Evolutionary conservation across 2,888 invertebrate genomes (phyloP).

Genomic region (Trachelus troglodyta): DNA sequence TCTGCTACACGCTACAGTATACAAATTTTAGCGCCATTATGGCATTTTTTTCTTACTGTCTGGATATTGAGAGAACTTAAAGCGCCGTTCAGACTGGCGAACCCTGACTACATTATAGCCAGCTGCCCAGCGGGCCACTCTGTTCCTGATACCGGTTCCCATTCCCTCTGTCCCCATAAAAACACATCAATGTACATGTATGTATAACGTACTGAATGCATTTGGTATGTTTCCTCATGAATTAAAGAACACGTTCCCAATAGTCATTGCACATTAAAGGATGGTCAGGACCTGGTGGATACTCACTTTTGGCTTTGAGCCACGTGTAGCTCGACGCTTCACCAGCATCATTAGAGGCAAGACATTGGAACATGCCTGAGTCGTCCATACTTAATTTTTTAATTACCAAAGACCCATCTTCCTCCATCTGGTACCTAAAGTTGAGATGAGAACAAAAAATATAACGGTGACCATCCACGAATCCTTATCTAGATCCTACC

Average conservation of each 20-base stretch:
- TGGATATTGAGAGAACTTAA: conserved; percentile 65
- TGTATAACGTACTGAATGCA: not conserved
- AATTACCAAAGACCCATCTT: conserved; percentile 86
- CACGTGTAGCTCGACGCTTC: conserved; percentile 90
- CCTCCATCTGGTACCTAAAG: conserved; percentile 79
- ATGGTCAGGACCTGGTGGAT: conserved; percentile 13
- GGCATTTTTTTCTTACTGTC: conserved; percentile 57
- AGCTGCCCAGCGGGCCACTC: conserved; percentile 62
- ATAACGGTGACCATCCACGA: not conserved
- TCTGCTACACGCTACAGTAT: conserved; percentile 24
- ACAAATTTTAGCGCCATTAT: conserved; percentile 35
- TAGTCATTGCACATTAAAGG: not conserved
- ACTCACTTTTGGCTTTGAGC: conserved; percentile 96
- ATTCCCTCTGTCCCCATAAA: conserved; percentile 53
- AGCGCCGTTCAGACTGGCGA: conserved; percentile 64
- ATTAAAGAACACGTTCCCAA: not conserved
- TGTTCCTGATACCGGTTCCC: conserved; percentile 56
- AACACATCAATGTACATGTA: conserved; percentile 23
- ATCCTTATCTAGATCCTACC: conserved; percentile 60
- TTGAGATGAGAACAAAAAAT: not conserved
- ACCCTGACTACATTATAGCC: conserved; percentile 66
- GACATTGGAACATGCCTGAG: conserved; percentile 95
- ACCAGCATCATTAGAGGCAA: conserved; percentile 91
- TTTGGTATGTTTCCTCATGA: not conserved
- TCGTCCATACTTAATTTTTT: conserved; percentile 84